Evolutionary conservation across 2,888 invertebrate species (phyloP).

Genomic region (Nezara viridula): DNA sequence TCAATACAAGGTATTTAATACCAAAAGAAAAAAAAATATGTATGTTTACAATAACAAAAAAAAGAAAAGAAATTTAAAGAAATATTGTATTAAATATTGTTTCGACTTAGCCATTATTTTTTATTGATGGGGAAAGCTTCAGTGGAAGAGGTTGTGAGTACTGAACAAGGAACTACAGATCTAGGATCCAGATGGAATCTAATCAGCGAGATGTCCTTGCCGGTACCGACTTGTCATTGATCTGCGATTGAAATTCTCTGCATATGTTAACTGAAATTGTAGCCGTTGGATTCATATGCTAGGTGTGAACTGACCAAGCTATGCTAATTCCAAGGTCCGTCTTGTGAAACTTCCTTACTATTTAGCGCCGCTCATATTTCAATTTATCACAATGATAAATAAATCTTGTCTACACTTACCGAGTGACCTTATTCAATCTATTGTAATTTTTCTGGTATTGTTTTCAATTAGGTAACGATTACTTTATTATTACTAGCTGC

Average conservation of each 20-base stretch:
- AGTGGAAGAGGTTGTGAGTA: neutral
- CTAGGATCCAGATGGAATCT: neutral
- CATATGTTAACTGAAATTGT: conserved; percentile 29
- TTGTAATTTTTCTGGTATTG: too few species aligned
- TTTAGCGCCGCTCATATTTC: neutral
- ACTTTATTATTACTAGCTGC: too few species aligned
- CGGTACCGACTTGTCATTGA: neutral
- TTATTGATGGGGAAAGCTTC: too few species aligned
- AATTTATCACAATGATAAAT: neutral
- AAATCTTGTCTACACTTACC: neutral
- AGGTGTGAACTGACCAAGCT: neutral
- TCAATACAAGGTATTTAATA: too few species aligned
- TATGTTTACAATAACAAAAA: too few species aligned
- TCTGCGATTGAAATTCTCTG: neutral
- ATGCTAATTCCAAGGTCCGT: neutral
- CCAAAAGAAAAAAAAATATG: too few species aligned
- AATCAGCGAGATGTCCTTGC: neutral
- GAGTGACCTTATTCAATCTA: too few species aligned
- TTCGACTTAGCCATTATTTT: too few species aligned
- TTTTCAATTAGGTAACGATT: too few species aligned
- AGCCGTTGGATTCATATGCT: neutral
- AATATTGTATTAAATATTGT: too few species aligned
- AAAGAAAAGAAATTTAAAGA: too few species aligned
- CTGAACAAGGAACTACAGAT: neutral
- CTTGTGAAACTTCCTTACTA: neutral